A percentile compares a stretch with the other conserved stretches of the same genome.
These are phyloP conservation scores for Hemiscyllium ocellatum DNA, from an alignment of 2,113 vertebrate genomes.

Conservation along the genomic window DNA sequence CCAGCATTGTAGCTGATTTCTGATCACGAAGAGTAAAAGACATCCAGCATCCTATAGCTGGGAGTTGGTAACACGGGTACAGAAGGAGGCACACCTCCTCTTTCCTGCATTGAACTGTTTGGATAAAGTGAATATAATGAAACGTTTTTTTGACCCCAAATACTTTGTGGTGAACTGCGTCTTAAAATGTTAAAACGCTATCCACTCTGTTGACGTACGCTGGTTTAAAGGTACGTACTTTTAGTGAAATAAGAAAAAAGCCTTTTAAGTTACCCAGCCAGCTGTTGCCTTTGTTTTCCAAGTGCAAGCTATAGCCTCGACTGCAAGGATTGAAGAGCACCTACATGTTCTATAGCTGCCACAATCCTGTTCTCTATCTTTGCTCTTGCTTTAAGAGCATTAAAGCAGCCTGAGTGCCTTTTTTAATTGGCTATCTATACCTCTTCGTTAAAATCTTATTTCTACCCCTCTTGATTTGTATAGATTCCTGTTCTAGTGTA, in stretches of 20 bases:
- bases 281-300: neutral
- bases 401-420: neutral
- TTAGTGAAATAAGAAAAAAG: neutral
- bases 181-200: neutral
- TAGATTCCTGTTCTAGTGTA: neutral
- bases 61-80: neutral
- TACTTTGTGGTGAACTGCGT: neutral
- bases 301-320: neutral
- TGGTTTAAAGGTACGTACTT: neutral
- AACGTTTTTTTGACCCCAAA: neutral
- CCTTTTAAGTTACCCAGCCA: neutral
- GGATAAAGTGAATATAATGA: neutral
- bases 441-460: neutral
- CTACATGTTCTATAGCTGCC: neutral
- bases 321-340: neutral
- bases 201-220: too few species aligned
- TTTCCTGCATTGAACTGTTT: neutral
- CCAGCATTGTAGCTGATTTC: conserved; percentile 43
- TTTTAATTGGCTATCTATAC: neutral
- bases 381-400: neutral
- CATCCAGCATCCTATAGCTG: neutral
- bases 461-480: neutral
- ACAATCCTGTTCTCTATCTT: neutral
- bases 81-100: neutral
- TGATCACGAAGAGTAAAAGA: neutral